Evolutionary conservation across 2,888 invertebrate species (phyloP), one percentile per base, ranked within the genome.

Genomic region (Galerucella pusilla): DNA sequence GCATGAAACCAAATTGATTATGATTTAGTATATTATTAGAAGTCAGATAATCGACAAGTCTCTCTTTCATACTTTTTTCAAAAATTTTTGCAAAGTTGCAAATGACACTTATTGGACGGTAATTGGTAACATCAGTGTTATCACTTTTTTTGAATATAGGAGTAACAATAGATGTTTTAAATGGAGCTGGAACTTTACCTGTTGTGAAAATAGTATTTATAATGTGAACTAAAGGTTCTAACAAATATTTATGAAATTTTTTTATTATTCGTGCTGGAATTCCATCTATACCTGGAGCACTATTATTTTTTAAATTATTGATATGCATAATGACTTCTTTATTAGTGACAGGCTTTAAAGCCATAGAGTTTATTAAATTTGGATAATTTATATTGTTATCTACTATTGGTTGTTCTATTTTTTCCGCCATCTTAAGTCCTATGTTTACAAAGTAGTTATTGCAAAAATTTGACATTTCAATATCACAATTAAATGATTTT

Each of bases 21-120:
- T 46, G 4, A 46, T 46, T 11, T 46, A 46, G 6, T 11, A 46
- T 46, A 12, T 46, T 46, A 12, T 63, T 70, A n/a, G 63, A 49
- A 28, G 35, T 66, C 9, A 66, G 63, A 45, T 59, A 67, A 54
- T 54, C 54, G 16, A 20, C 10, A 25, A 54, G 54, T 67, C 52
- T 20, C 4, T 12, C n/a, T 54, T 67, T 35, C 2, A 59, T 57
- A 49, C 49, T 20, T 28, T 71, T 71, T 54, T 52, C 52, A 52
- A 64, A 71, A 28, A 54, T 54, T 64, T 59, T 70, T 16, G 49
- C 66, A 61, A 70, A 70, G 16, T 60, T 70, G n/a, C 25, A 25
- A 2, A 63, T 70, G 1, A 70, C 63, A 52, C 52, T 70, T 35
- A 28, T 28, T 28, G 28, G 28, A 28, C 28, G 28, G 28, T 28